Base-by-base conservation (phyloP, 2,888 invertebrate species). In the Andricus quercusramuli region DNA sequence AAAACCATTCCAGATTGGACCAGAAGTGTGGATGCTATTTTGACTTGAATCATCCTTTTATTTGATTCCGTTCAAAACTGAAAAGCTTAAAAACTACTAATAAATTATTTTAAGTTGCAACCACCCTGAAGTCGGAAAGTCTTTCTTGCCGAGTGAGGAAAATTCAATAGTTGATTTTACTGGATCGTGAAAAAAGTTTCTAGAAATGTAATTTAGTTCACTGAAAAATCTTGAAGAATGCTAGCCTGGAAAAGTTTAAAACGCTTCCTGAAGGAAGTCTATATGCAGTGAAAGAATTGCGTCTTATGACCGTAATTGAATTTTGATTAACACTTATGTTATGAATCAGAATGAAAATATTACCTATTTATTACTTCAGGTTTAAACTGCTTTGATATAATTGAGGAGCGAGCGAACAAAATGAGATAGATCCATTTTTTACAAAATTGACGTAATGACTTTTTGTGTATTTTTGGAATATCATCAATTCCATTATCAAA, bases 181-280 rank as follows among this genome's bases (percentile, higher is more conserved):
- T 32, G 51, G 32, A 47, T 74, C 32, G 13, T 47, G 74, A 74
- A 74, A 51, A 74, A 74, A 74, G 32, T 74, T 74, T 56, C 32
- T 20, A 51, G 51, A 56, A 74, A 13, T 56, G 32, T 37, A 74
- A 74, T 74, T 74, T 51, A 74, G 32, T 56, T 74, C 56, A 74
- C 32, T 74, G 74, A 74, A 74, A 74, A 74, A 74, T 74, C 29
- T 74, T 74, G 56, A 56, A 74, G 74, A 74, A 74, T 74, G 15
- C 74, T 13, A 11, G 32, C 56, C 37, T 32, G n/a, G 20, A 9
- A 25, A 62, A 62, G 25, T 29, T 62, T 15, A 25, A 62, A 62
- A 62, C 2, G 62, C 25, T 62, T 62, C 15, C 15, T 25, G 25
- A 15, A 25, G 25, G 25, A 25, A 62, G 15, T 62, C 25, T 22